These are phyloP conservation scores for Huso huso DNA, from an alignment of 2,797 vertebrate genomes.

Conservation along the genomic window DNA sequence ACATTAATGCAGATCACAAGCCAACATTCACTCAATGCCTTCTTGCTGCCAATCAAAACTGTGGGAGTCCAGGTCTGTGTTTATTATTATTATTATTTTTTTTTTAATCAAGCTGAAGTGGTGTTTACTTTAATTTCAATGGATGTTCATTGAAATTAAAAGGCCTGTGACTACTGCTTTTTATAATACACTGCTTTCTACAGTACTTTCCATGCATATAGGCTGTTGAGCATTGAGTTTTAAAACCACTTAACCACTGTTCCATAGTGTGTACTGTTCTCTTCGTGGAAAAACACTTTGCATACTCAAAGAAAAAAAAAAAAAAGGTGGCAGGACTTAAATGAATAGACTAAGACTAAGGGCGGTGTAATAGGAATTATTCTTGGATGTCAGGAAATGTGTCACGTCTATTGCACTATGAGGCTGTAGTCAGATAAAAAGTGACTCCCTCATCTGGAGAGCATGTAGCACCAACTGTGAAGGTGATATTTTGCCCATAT, in stretches of 20 bases:
- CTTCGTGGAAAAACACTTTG: background rate
- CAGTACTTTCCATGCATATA: slow-evolving; percentile 5
- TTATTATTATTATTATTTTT: background rate
- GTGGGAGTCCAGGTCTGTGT: slow-evolving; percentile 87
- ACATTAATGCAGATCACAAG: slow-evolving; percentile 97
- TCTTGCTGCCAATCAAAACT: slow-evolving; percentile 95
- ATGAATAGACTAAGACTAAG: background rate
- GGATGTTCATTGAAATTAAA: too few relatives aligned
- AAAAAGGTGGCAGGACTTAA: background rate
- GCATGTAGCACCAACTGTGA: too few relatives aligned
- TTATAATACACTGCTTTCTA: background rate
- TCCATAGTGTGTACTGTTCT: background rate
- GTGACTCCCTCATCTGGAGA: too few relatives aligned
- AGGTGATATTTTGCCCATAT: too few relatives aligned
- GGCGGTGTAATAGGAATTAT: background rate
- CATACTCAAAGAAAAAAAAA: too few relatives aligned
- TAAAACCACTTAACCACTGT: background rate
- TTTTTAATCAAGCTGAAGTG: too few relatives aligned
- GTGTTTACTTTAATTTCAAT: too few relatives aligned
- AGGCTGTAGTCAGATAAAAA: too few relatives aligned
- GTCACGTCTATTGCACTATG: too few relatives aligned
- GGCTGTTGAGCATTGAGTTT: background rate
- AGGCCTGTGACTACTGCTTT: too few relatives aligned
- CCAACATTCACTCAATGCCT: slow-evolving; percentile 97
- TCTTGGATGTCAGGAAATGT: background rate